Base-by-base conservation (phyloP, 1,140 invertebrate species). In the Pseudomyrmex sp. region DNA sequence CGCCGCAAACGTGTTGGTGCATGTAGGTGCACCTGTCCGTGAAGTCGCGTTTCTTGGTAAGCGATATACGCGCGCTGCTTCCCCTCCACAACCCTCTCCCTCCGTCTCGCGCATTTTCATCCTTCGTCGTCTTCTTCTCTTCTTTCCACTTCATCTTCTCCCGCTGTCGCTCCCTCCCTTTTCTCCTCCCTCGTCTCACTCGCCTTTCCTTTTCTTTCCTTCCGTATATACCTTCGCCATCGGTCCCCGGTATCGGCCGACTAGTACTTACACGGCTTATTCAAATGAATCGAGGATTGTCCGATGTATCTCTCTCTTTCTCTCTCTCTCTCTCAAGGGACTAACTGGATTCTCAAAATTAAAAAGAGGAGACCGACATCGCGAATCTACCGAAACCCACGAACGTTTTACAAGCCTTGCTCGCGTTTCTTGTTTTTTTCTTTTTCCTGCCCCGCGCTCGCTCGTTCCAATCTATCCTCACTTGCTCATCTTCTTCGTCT, bases 261-360 rank as follows among this genome's bases (percentile, higher is more conserved):
- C 92, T 91, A 91, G 92, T 93, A 92, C 92, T 92, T 93, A 93
- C 93, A 92, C 86, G 91, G 92, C 92, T 93, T 93, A 93, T 93
- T 93, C 92, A 93, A 93, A 93, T 93, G 92, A 93, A 93, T 69
- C 76, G 85, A 62, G 88, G 90, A 91, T 91, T 89, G 91, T 90
- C 90, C 86, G 92, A 92, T 92, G 91, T 91, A 92, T 93, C 92
- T 35, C 35, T 35, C 35, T 35, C 35, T 23, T 0, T 23, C 26
- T 26, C 26, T 26, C 3, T 26, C 35, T 35, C 35, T 35, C 35
- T 35, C 35, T 92, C 88, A 86, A 18, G 54, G 80, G 85, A 69
- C 88, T 93, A 92, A 93, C 92, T 92, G 92, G 91, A 93, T 93
- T 93, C 92, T 93, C 80, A 93, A 93, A 93, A 93, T 93, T 93